A percentile compares a stretch with the other conserved stretches of the same genome.
These are phyloP conservation scores for Mustelus asterias DNA, from an alignment of 2,113 vertebrate species.

Conservation along the genomic window DNA sequence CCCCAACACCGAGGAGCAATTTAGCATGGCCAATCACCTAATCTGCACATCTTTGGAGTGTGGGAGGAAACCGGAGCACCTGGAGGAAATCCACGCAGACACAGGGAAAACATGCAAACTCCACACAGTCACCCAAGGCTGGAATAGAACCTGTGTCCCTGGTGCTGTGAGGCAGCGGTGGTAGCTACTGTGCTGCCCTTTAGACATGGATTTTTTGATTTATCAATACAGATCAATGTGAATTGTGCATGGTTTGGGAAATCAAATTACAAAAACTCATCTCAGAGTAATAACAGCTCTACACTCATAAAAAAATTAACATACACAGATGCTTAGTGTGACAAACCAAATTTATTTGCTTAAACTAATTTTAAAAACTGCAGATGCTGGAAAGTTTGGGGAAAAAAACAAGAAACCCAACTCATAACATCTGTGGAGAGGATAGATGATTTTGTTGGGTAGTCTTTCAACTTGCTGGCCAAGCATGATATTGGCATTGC, in stretches of 20 bases:
- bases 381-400: neutral
- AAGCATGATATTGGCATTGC: neutral
- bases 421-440: neutral
- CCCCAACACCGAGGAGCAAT: no score
- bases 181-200: no score
- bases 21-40: no score
- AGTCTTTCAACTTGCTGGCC: neutral
- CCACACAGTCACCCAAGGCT: no score
- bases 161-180: no score
- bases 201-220: neutral
- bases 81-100: no score
- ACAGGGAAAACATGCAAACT: no score
- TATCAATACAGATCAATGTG: neutral
- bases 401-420: neutral
- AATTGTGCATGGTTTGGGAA: neutral
- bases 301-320: neutral
- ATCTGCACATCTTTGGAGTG: no score
- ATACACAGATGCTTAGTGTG: neutral
- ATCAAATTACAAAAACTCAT: neutral
- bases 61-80: no score
- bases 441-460: neutral
- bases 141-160: no score
- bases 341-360: slow-evolving; percentile 6
- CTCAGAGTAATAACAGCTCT: neutral
- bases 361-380: no score